Conservation (phyloP, 2,113 vertebrate genomes). For the Bolborhynchus lineola region DNA sequence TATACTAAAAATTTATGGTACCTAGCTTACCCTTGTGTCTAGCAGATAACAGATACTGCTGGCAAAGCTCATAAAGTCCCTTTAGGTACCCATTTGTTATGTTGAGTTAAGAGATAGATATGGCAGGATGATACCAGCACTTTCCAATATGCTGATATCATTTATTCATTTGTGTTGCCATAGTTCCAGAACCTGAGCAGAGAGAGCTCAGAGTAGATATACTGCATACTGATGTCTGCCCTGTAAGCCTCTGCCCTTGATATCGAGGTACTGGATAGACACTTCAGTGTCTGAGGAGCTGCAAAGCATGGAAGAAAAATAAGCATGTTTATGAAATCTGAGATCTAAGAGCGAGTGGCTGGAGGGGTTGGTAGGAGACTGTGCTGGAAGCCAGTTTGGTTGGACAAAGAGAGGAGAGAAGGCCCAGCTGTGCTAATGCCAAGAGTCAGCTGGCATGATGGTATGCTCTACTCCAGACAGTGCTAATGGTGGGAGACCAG, state of each 20-base stretch:
- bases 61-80: not conserved
- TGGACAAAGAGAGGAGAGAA: not conserved
- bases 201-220: not conserved
- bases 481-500: accelerated
- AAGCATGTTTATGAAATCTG: not conserved
- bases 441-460: not conserved
- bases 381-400: not conserved
- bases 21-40: not conserved
- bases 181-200: not conserved
- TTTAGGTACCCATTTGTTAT: not conserved
- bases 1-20: not conserved
- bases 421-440: not conserved
- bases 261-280: not conserved
- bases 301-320: not conserved
- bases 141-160: not conserved
- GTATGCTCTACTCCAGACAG: not conserved
- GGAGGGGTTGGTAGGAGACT: not conserved
- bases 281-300: not conserved
- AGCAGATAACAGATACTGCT: not conserved
- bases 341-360: not conserved
- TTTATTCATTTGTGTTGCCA: not conserved
- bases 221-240: not conserved
- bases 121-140: not conserved
- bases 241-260: not conserved
- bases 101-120: not conserved